phyloP scores from a whole-genome alignment of 2,113 vertebrate genomes.

The Ophthalmotilapia sp. region DNA sequence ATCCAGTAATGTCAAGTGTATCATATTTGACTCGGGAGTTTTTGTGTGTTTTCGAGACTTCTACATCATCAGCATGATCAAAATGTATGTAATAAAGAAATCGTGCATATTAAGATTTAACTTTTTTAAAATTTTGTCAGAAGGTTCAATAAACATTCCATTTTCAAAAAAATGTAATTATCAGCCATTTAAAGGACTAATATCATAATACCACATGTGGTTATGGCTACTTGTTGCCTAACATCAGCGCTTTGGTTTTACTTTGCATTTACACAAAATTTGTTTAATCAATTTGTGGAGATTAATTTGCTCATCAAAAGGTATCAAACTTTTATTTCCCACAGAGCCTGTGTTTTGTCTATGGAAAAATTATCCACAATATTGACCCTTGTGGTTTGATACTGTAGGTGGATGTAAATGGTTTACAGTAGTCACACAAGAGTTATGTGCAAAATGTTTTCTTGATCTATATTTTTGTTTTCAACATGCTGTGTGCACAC shows the following conservation, averaged over 20 bases:
- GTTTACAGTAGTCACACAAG: fast-evolving
- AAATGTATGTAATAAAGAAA: neutral
- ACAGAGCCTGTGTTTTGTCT: neutral
- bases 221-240: neutral
- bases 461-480: neutral
- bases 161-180: neutral
- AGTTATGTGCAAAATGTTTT: neutral
- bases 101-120: neutral
- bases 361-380: neutral
- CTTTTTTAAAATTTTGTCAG: fast-evolving
- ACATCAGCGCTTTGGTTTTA: neutral
- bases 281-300: neutral
- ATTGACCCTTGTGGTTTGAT: neutral
- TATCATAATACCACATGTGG: neutral
- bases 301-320: fast-evolving
- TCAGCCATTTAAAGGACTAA: neutral
- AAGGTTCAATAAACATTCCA: neutral
- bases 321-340: neutral
- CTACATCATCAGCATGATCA: neutral
- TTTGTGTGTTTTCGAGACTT: neutral
- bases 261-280: neutral
- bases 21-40: fast-evolving
- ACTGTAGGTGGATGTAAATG: neutral
- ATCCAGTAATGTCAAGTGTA: neutral
- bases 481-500: fast-evolving